These are phyloP conservation scores for Tricholauxania praeusta DNA, from an alignment of 2,888 invertebrate genomes.

Conservation along the genomic window DNA sequence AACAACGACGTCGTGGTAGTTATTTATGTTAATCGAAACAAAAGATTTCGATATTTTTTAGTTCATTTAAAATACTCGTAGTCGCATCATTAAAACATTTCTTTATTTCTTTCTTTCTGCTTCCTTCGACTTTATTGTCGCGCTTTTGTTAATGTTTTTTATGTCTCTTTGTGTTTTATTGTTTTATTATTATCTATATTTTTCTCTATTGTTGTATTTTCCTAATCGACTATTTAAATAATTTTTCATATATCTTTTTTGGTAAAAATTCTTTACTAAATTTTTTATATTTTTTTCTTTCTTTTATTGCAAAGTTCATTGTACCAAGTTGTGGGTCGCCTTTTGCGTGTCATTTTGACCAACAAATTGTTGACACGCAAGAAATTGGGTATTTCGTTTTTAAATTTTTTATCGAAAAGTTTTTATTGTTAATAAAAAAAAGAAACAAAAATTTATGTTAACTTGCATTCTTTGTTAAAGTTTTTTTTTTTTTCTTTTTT, in stretches of 20 bases:
- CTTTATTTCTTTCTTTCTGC: constrained; percentile 5
- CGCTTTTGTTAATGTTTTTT: no score
- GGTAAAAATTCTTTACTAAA: background rate
- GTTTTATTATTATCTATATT: no score
- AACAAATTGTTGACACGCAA: constrained; percentile 21
- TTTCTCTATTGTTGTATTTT: no score
- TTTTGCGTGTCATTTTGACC: background rate
- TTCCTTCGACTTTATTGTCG: no score
- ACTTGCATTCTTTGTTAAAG: no score
- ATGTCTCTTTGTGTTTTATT: no score
- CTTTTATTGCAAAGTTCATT: constrained; percentile 11
- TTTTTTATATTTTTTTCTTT: background rate
- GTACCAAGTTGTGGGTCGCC: constrained; percentile 20
- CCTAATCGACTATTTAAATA: no score
- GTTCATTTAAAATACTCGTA: background rate
- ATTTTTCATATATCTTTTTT: background rate
- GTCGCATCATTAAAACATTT: background rate
- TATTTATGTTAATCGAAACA: constrained; percentile 22
- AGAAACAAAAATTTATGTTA: no score
- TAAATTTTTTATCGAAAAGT: background rate
- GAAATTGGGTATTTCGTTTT: background rate
- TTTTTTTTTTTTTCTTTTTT: no score
- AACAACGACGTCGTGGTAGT: no score
- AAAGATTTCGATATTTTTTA: background rate
- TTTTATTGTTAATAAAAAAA: no score